Base-by-base conservation (phyloP, 2,888 invertebrate species). In the Pristionchus exspectatus region DNA sequence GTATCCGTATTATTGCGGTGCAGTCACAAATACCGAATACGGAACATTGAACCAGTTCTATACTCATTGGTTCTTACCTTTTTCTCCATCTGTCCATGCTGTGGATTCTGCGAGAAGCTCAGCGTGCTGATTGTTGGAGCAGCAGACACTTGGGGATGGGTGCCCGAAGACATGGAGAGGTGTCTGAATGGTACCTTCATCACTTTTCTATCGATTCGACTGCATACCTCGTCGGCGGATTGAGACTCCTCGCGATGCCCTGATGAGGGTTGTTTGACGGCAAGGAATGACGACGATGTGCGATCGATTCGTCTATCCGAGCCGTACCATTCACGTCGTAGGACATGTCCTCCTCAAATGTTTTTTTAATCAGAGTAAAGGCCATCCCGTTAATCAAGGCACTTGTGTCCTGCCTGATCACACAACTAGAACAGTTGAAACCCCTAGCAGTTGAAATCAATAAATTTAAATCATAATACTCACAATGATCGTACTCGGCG, bases 401-500 rank as follows among this genome's bases (percentile, higher is more conserved):
- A n/a, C n/a, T n/a, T n/a, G n/a, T n/a, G n/a, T n/a, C n/a, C n/a
- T n/a, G n/a, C n/a, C n/a, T n/a, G n/a, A n/a, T n/a, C n/a, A n/a
- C n/a, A n/a, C n/a, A n/a, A n/a, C n/a, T n/a, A n/a, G n/a, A n/a
- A n/a, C n/a, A n/a, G n/a, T n/a, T n/a, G n/a, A n/a, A n/a, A n/a
- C n/a, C n/a, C n/a, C n/a, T n/a, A n/a, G n/a, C n/a, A n/a, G n/a
- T n/a, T n/a, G n/a, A 30, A 72, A 12, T 27, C 14, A 72, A 24
- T 30, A 4, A 14, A 27, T 72, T 30, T 14, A 72, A 33, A 2
- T 18, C 3, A 27, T 24, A 7, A 72, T 12, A 74, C 87, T 72
- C 56, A 88, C 87, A 56, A 88, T 74, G 33, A 88, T 54, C 3
- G 87, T 88, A 12, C 33, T 63, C 1, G 87, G 87, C 0, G 87